These are phyloP conservation scores for Halocynthia roretzi DNA, from an alignment of 23 tunicate species.

Conservation along the genomic window DNA sequence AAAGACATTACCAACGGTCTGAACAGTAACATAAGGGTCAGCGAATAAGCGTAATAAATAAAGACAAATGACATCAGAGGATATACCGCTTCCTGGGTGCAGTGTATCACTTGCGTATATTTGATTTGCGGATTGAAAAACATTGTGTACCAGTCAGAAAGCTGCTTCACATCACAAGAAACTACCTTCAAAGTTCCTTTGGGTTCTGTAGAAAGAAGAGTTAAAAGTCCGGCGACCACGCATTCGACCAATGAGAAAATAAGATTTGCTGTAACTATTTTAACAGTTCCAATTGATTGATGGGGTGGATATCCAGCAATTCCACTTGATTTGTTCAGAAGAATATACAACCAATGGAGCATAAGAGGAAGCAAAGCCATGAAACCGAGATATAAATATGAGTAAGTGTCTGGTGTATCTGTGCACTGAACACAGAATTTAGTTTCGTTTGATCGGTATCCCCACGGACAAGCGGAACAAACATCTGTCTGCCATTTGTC, in stretches of 20 bases:
- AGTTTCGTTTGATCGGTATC: constrained; percentile 33
- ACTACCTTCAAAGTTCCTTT: constrained; percentile 27
- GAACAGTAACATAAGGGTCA: constrained; percentile 4
- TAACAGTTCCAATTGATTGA: no score
- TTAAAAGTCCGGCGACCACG: constrained; percentile 7
- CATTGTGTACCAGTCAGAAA: constrained; percentile 86
- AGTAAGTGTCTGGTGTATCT: constrained; percentile 25
- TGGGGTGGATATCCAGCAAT: no score
- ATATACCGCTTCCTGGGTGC: constrained; percentile 86
- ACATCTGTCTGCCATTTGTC: constrained; percentile 18
- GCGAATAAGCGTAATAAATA: constrained; percentile 17
- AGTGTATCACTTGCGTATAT: constrained; percentile 36
- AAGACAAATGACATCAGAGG: constrained; percentile 36
- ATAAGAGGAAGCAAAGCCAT: constrained; percentile 59
- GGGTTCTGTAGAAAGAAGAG: constrained; percentile 51
- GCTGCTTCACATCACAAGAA: constrained; percentile 38
- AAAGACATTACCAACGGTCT: constrained; percentile 3
- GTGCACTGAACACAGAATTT: constrained; percentile 48
- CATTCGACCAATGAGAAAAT: constrained; percentile 42
- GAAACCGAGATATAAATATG: constrained; percentile 65
- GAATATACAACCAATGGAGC: constrained; percentile 57
- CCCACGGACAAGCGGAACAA: constrained; percentile 70
- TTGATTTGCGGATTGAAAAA: constrained; percentile 61
- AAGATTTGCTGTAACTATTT: constrained; percentile 19
- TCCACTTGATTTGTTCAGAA: neutral